phyloP scores from a whole-genome alignment of 2,113 vertebrate genomes.

The Chauna torquata region DNA sequence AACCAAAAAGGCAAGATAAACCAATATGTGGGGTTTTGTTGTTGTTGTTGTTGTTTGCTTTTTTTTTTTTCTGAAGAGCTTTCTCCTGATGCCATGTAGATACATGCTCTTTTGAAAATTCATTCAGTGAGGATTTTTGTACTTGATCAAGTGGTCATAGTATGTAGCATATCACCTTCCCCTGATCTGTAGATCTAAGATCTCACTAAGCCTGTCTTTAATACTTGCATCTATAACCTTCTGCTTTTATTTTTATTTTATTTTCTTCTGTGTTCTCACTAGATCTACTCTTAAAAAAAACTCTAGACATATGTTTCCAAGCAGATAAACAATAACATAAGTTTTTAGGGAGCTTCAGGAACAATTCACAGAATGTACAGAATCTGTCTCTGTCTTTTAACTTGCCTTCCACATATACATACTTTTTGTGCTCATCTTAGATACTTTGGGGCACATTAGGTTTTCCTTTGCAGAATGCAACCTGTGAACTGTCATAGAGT shows the following conservation, averaged over 20 bases:
- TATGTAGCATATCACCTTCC: not conserved
- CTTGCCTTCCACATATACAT: not conserved
- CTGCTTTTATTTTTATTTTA: not conserved
- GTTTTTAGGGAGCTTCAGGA: not conserved
- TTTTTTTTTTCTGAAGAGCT: not conserved
- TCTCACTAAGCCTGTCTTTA: not conserved
- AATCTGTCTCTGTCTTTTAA: not conserved
- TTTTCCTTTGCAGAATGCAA: not conserved
- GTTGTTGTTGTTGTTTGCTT: too few relatives aligned
- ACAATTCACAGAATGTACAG: not conserved
- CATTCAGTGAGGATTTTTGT: not conserved
- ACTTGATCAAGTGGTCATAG: not conserved
- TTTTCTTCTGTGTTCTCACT: not conserved
- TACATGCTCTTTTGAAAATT: not conserved
- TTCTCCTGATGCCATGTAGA: not conserved
- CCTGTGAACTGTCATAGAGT: not conserved
- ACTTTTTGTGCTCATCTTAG: not conserved
- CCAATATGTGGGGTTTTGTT: not conserved
- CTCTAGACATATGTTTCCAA: not conserved
- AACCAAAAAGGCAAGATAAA: not conserved
- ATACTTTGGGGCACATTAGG: rapidly evolving
- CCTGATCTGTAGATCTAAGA: not conserved
- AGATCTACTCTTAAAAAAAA: not conserved
- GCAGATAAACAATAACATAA: not conserved
- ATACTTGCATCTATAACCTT: not conserved